Percentiles rank a stretch among this genome's conserved stretches.
These are phyloP conservation scores for Neogale vison DNA, from an alignment of 2,113 vertebrate species.

Conservation along the genomic window DNA sequence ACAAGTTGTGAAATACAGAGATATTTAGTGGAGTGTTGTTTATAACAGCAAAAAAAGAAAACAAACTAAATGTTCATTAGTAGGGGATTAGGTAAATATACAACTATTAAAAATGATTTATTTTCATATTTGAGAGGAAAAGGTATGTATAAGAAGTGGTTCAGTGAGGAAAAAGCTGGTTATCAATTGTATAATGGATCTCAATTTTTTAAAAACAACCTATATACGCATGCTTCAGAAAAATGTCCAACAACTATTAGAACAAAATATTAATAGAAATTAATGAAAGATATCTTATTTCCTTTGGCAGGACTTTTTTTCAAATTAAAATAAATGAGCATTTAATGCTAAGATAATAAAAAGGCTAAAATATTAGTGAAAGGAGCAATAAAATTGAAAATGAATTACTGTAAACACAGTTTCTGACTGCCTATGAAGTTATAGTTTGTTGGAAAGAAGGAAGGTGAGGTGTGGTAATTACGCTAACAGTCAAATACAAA, in stretches of 20 bases:
- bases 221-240: neutral
- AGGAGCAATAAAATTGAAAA: neutral
- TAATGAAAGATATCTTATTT: neutral
- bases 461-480: neutral
- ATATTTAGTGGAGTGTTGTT: neutral
- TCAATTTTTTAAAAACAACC: neutral
- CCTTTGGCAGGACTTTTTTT: neutral
- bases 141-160: neutral
- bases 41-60: neutral
- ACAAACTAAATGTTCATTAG: neutral
- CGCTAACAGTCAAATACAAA: neutral
- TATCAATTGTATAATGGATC: neutral
- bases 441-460: neutral
- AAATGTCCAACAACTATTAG: neutral
- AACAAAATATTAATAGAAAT: neutral
- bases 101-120: neutral
- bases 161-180: neutral
- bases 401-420: neutral
- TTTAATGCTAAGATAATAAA: neutral
- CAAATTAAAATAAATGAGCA: constrained; percentile 1
- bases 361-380: neutral
- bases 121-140: neutral
- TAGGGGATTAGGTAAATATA: neutral
- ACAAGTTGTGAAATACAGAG: neutral
- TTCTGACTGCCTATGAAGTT: neutral